Percentiles rank a stretch among this genome's conserved stretches.
phyloP scores from a whole-genome alignment of 2,888 invertebrate species.

The Girardia tigrina region DNA sequence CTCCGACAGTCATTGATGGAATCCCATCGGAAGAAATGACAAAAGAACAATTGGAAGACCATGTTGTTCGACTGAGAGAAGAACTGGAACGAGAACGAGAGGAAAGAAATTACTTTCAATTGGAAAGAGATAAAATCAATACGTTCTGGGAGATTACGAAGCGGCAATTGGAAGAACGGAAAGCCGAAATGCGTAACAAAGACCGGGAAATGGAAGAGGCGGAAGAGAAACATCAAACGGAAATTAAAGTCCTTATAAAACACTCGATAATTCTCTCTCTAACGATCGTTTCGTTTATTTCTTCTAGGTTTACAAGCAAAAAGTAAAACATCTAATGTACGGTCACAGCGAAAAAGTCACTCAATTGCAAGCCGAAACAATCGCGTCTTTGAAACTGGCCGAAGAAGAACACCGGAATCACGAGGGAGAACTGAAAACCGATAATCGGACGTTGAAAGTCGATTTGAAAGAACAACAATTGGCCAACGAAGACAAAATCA shows the following conservation, averaged over 20 bases:
- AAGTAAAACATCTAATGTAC: conserved; percentile 77
- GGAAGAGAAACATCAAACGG: conserved; percentile 70
- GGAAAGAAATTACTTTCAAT: conserved; percentile 81
- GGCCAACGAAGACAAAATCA: conserved; percentile 62
- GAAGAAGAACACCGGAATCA: conserved; percentile 68
- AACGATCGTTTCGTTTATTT: too few relatives aligned
- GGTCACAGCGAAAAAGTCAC: conserved; percentile 74
- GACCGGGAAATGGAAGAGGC: conserved; percentile 75
- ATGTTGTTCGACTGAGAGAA: conserved; percentile 68
- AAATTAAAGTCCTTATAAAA: conserved; percentile 57
- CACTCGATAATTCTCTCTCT: too few relatives aligned
- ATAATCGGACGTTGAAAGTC: conserved; percentile 60
- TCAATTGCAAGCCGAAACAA: conserved; percentile 64
- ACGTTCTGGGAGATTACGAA: conserved; percentile 90
- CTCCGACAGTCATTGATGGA: conserved; percentile 61
- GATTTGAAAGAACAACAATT: conserved; percentile 60
- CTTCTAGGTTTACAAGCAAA: conserved; percentile 64
- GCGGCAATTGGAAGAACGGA: conserved; percentile 70
- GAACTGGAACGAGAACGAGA: conserved; percentile 83
- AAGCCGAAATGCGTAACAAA: conserved; percentile 60
- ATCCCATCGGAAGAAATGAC: conserved; percentile 80
- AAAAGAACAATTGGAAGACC: conserved; percentile 76
- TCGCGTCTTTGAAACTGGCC: conserved; percentile 60
- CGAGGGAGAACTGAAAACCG: conserved; percentile 63
- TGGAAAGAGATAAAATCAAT: conserved; percentile 80